Conservation (phyloP, 1,140 invertebrate species). For the Aporrectodea caliginosa region DNA sequence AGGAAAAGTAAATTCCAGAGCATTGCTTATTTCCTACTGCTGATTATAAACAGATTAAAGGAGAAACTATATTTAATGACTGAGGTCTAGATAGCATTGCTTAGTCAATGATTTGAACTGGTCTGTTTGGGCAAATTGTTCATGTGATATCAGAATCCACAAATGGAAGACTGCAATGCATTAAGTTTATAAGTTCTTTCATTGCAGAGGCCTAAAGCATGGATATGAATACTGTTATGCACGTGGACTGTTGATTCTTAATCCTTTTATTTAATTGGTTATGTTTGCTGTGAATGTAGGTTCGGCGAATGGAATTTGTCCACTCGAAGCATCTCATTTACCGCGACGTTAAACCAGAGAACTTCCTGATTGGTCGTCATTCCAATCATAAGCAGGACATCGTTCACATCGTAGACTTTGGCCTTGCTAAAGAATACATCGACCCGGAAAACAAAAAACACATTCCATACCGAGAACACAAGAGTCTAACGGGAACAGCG, state of each 20-base stretch:
- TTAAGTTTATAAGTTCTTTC: background rate
- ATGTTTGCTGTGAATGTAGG: constrained; percentile 39
- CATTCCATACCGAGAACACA: constrained; percentile 99
- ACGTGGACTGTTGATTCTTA: background rate
- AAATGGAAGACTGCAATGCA: too few relatives aligned
- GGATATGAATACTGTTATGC: background rate
- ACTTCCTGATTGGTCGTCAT: constrained; percentile 97
- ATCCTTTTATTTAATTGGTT: background rate
- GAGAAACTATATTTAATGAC: too few relatives aligned
- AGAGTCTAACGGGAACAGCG: constrained; percentile 90
- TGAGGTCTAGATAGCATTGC: too few relatives aligned
- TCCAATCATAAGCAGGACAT: constrained; percentile 97
- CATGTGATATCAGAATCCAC: too few relatives aligned
- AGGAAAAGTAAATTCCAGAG: too few relatives aligned
- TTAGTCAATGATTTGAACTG: too few relatives aligned
- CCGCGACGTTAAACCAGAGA: constrained; percentile 96
- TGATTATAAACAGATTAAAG: too few relatives aligned
- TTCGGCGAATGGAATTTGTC: constrained; percentile 84
- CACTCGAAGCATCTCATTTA: constrained; percentile 89
- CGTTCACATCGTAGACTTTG: constrained; percentile 98
- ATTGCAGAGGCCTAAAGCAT: background rate
- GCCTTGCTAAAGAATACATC: constrained; percentile 99
- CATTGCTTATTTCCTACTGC: too few relatives aligned
- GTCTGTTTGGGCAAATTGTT: too few relatives aligned
- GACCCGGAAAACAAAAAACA: constrained; percentile 96